A percentile compares a stretch with the other conserved stretches of the same genome.
Conservation (phyloP, 2,888 invertebrate genomes). For the Megamerina dolium region DNA sequence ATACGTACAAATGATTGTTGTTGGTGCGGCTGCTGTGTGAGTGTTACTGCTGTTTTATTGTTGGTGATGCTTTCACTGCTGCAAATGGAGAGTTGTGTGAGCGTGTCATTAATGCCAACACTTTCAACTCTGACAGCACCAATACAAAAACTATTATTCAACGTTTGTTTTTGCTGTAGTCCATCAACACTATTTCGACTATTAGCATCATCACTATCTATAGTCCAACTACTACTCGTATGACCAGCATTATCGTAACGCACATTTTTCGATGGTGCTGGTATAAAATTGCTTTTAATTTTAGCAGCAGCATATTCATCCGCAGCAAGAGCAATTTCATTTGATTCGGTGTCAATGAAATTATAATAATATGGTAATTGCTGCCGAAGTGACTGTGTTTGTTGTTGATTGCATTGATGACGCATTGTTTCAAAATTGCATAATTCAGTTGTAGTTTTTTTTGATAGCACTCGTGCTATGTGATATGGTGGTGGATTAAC, state of each 20-base stretch:
- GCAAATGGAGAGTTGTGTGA: background rate
- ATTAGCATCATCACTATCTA: too few species aligned
- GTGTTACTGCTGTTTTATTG: conserved; percentile 18
- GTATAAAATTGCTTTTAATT: conserved; percentile 34
- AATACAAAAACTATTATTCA: too few species aligned
- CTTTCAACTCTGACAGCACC: too few species aligned
- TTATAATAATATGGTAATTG: too few species aligned
- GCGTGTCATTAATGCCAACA: too few species aligned
- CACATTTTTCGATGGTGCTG: conserved; percentile 29
- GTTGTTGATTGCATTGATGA: conserved; percentile 27
- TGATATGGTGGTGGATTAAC: conserved; percentile 74
- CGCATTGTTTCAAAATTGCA: conserved; percentile 42
- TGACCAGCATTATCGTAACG: too few species aligned
- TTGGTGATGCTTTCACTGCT: conserved; percentile 5
- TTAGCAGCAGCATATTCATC: conserved; percentile 12
- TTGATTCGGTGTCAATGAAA: too few species aligned
- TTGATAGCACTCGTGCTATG: conserved; percentile 75
- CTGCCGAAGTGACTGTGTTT: conserved; percentile 16
- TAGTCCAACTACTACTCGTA: too few species aligned
- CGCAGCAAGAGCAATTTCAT: too few species aligned
- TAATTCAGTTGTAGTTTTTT: conserved; percentile 54
- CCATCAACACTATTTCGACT: too few species aligned
- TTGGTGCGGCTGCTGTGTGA: conserved; percentile 21
- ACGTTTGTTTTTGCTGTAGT: background rate
- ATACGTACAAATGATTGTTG: too few species aligned